Evolutionary conservation across 2,797 vertebrate genomes (phyloP).

Genomic region (Crotalus adamanteus): DNA sequence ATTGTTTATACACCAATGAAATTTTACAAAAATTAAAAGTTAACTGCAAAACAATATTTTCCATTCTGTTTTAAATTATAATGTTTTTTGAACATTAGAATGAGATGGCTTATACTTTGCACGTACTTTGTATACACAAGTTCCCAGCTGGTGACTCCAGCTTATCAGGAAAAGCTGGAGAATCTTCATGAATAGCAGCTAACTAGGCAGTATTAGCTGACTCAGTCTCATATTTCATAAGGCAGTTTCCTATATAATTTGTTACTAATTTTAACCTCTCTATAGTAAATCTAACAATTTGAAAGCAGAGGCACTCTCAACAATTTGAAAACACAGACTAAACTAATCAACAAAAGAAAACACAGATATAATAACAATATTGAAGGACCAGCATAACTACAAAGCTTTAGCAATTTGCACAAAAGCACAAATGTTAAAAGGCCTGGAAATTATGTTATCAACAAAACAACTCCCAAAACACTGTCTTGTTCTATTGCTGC

Average conservation of each 20-base stretch:
- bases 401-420: neutral
- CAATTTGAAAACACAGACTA: neutral
- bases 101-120: neutral
- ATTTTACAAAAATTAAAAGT: neutral
- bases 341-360: neutral
- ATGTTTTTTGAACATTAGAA: neutral
- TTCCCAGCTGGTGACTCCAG: neutral
- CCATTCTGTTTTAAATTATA: neutral
- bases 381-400: neutral
- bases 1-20: neutral
- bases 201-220: neutral
- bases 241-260: neutral
- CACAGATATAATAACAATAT: neutral
- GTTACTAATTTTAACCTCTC: neutral
- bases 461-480: neutral
- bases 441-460: neutral
- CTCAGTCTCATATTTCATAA: neutral
- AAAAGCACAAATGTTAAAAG: neutral
- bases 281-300: neutral
- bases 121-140: neutral
- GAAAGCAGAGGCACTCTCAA: neutral
- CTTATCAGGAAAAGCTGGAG: neutral
- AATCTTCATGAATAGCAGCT: neutral
- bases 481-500: neutral
- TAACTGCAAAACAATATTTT: neutral